Evolutionary conservation across 2,113 vertebrate species (phyloP).

Genomic region (Carettochelys insculpta): DNA sequence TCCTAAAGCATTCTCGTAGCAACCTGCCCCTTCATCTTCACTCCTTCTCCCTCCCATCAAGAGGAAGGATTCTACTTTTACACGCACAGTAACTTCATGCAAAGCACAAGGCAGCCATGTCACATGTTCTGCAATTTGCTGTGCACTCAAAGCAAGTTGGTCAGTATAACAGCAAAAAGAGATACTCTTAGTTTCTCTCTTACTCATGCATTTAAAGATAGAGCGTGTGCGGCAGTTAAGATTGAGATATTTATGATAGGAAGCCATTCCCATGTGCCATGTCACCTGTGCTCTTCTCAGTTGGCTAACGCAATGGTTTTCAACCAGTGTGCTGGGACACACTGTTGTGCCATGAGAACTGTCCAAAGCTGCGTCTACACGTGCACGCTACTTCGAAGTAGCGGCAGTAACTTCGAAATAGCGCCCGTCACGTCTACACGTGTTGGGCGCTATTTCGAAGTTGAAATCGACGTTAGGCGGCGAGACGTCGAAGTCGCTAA

Average conservation of each 20-base stretch:
- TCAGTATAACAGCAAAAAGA: background rate
- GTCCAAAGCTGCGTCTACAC: no score
- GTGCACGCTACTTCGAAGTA: no score
- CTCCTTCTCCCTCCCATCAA: background rate
- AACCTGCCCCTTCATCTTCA: background rate
- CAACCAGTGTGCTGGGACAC: no score
- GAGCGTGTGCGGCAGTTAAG: background rate
- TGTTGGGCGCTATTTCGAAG: no score
- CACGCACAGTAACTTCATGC: background rate
- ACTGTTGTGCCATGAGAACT: no score
- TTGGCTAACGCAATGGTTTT: no score
- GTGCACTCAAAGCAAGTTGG: background rate
- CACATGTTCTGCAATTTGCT: background rate
- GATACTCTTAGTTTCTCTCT: background rate
- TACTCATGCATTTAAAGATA: background rate
- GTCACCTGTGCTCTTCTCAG: background rate
- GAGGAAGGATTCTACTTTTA: background rate
- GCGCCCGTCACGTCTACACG: no score
- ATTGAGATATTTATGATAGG: background rate
- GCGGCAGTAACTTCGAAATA: no score
- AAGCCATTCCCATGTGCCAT: fast-evolving
- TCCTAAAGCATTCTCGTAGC: background rate
- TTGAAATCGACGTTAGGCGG: no score
- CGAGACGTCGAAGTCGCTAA: no score
- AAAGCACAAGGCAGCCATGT: fast-evolving